These are phyloP conservation scores for Rhinopomastus cyanomelas DNA, from an alignment of 2,113 vertebrate genomes.

Conservation along the genomic window DNA sequence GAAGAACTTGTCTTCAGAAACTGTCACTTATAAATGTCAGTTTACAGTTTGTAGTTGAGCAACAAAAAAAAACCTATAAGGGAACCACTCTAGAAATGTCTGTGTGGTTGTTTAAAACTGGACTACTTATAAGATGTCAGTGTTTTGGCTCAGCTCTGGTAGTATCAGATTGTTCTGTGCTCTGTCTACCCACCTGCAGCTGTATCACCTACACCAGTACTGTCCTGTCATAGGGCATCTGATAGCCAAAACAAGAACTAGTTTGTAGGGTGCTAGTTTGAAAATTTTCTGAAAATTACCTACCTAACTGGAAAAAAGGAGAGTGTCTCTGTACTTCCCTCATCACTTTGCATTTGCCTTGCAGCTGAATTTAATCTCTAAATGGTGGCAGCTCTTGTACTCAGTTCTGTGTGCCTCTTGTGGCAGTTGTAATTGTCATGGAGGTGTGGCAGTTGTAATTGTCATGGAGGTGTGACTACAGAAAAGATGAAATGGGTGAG, in stretches of 20 bases:
- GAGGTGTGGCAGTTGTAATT: neutral
- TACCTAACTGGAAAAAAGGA: neutral
- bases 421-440: neutral
- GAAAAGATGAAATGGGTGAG: neutral
- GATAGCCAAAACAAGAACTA: neutral
- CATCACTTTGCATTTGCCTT: neutral
- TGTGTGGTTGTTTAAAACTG: neutral
- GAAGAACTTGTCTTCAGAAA: neutral
- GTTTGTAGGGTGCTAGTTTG: neutral
- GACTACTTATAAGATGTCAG: neutral
- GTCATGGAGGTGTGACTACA: neutral
- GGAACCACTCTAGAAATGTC: neutral
- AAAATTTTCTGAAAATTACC: neutral
- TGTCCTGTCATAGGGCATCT: neutral
- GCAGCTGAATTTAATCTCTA: neutral
- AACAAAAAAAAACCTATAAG: neutral
- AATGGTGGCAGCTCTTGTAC: neutral
- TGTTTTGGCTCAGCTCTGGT: neutral
- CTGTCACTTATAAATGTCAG: neutral
- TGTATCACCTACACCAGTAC: neutral
- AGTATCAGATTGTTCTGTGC: neutral
- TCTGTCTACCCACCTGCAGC: neutral
- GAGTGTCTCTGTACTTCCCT: neutral
- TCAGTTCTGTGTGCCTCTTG: neutral
- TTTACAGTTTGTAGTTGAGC: neutral